These are phyloP conservation scores for Cebus imitator DNA, from an alignment of 2,113 vertebrate species.

Conservation along the genomic window DNA sequence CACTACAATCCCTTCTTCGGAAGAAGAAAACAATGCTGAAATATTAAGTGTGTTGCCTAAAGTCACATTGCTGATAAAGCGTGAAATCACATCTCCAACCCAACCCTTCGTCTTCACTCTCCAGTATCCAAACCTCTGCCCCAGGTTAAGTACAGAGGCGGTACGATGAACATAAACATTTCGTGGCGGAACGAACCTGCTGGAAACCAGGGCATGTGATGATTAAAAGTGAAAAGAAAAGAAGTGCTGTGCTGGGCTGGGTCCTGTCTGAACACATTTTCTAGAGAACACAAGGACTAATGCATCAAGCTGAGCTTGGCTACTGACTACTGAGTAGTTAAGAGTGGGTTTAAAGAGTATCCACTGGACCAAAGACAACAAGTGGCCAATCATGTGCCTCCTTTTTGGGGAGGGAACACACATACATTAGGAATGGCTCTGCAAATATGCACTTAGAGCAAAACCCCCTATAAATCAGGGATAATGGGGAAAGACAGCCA, in stretches of 20 bases:
- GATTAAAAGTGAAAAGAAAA: neutral
- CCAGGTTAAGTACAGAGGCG: neutral
- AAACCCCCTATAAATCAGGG: neutral
- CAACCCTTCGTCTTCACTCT: neutral
- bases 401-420: neutral
- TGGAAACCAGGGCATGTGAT: neutral
- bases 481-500: neutral
- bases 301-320: neutral
- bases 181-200: neutral
- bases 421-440: neutral
- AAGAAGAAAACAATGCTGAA: neutral
- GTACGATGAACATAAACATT: neutral
- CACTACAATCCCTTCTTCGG: neutral
- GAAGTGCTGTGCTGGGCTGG: neutral
- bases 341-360: neutral
- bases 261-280: neutral
- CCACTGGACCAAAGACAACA: neutral
- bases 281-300: neutral
- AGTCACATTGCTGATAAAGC: neutral
- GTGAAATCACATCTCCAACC: neutral
- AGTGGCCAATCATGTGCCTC: neutral
- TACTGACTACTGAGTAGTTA: neutral
- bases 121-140: constrained; percentile 46
- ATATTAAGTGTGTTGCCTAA: neutral
- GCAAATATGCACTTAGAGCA: neutral